Evolutionary conservation across 2,113 vertebrate species (phyloP).

Genomic region (Oostethus manadensis): DNA sequence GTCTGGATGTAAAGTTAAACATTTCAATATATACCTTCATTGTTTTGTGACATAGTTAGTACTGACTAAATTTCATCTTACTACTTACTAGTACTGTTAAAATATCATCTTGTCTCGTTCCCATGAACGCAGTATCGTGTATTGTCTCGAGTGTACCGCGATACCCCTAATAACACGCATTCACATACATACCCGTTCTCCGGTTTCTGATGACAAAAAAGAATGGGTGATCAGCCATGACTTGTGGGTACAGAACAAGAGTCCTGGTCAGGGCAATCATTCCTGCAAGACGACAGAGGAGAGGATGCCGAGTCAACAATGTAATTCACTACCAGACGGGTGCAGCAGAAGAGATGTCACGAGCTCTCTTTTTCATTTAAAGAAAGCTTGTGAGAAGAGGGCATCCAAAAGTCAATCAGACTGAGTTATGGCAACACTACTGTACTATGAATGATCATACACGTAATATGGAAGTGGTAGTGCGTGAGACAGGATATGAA

Average conservation of each 20-base stretch:
- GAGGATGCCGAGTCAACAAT: not conserved
- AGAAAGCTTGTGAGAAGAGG: not conserved
- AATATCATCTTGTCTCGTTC: too few relatives aligned
- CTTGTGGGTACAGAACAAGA: conserved; percentile 91
- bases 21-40: too few relatives aligned
- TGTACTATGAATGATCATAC: too few relatives aligned
- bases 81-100: too few relatives aligned
- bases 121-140: too few relatives aligned
- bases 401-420: not conserved
- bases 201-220: conserved; percentile 91
- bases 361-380: not conserved
- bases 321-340: conserved; percentile 18
- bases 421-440: too few relatives aligned
- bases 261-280: conserved; percentile 93
- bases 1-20: too few relatives aligned
- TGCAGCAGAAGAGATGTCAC: not conserved
- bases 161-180: not conserved
- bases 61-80: too few relatives aligned
- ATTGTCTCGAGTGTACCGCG: too few relatives aligned
- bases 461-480: too few relatives aligned
- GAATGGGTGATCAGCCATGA: conserved; percentile 97
- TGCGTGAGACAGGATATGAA: too few relatives aligned
- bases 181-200: conserved; percentile 79
- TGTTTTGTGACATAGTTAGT: too few relatives aligned
- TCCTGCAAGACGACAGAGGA: conserved; percentile 64